These are phyloP conservation scores for Agapornis canus DNA, from an alignment of 2,797 vertebrate species.

Conservation along the genomic window DNA sequence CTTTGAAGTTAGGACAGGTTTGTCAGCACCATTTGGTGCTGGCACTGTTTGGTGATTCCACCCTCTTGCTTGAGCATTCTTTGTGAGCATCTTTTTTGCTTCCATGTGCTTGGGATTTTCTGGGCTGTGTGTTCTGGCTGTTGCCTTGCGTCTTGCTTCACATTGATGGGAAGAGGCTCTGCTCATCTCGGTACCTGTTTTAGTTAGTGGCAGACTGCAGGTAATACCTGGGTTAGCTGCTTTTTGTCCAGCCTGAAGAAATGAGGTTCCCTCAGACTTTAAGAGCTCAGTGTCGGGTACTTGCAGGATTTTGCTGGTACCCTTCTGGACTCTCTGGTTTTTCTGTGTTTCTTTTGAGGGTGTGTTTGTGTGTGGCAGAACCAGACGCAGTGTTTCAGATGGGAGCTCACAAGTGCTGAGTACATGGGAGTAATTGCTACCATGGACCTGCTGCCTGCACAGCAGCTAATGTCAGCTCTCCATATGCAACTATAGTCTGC, in stretches of 20 bases:
- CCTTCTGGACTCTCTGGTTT: accelerated
- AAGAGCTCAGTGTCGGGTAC: background rate
- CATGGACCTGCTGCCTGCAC: accelerated
- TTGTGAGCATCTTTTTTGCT: background rate
- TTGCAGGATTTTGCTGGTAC: background rate
- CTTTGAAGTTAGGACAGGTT: background rate
- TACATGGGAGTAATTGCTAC: accelerated
- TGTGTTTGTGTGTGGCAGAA: background rate
- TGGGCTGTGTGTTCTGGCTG: background rate
- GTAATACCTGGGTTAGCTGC: background rate
- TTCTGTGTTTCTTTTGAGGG: background rate
- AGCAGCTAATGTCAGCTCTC: accelerated
- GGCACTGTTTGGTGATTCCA: background rate
- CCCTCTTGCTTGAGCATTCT: background rate
- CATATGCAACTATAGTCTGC: accelerated
- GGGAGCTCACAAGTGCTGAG: background rate
- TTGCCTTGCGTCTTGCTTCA: background rate
- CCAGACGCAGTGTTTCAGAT: background rate
- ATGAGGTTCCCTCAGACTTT: background rate
- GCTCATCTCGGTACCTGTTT: background rate
- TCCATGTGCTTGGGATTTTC: accelerated
- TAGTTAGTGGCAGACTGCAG: background rate
- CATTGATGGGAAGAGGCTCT: background rate
- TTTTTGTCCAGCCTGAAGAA: background rate
- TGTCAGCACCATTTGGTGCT: background rate